Percentiles rank a stretch among this genome's conserved stretches.
phyloP scores from a whole-genome alignment of 2,797 vertebrate species.

The Lepus townsendii region DNA sequence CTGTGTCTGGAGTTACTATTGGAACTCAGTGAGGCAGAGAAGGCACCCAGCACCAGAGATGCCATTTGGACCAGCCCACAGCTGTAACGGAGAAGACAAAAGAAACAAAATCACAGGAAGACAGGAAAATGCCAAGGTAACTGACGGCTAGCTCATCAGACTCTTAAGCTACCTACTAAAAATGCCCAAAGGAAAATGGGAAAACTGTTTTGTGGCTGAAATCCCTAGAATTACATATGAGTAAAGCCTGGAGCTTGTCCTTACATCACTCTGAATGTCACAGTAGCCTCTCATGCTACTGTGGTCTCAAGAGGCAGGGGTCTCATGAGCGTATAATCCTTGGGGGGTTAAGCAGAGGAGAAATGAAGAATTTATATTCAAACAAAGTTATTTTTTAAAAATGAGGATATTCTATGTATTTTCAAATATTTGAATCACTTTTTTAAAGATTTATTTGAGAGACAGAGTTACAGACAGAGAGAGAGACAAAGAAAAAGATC shows the following conservation, averaged over 20 bases:
- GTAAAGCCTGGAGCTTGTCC: background rate
- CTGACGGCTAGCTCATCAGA: background rate
- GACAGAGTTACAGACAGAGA: too few relatives aligned
- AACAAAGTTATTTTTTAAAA: background rate
- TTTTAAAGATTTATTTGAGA: background rate
- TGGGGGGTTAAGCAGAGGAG: background rate
- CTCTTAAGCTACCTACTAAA: background rate
- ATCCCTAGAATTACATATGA: background rate
- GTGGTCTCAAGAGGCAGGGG: rapidly evolving
- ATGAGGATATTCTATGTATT: background rate
- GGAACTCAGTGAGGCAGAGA: background rate
- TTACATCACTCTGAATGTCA: background rate
- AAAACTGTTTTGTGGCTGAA: background rate
- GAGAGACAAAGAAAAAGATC: too few relatives aligned
- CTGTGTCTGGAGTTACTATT: background rate
- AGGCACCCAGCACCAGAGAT: background rate
- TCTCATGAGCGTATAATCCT: background rate
- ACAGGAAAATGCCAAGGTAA: background rate
- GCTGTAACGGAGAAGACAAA: background rate
- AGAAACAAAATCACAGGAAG: background rate
- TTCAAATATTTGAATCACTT: slow-evolving; percentile 29
- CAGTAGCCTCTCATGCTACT: background rate
- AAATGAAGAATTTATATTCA: background rate
- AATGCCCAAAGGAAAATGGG: background rate
- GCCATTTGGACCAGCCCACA: background rate